A percentile compares a stretch with the other conserved stretches of the same genome.
These are phyloP conservation scores for Coenonympha glycerion DNA, from an alignment of 2,888 invertebrate species.

Conservation along the genomic window DNA sequence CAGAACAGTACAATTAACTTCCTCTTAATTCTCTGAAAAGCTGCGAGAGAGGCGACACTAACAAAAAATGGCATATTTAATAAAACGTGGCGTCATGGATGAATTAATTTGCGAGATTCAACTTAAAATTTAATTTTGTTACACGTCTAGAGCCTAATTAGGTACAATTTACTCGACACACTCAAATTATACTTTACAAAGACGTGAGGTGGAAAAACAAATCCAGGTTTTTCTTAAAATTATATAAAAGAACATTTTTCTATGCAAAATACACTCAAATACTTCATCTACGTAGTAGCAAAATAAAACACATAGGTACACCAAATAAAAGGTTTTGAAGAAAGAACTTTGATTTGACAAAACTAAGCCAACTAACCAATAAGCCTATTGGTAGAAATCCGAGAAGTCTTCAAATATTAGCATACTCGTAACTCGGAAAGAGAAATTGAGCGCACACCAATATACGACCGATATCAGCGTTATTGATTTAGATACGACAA, in stretches of 20 bases:
- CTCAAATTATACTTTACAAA: neutral
- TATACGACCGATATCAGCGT: slow-evolving; percentile 5
- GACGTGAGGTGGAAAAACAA: no score
- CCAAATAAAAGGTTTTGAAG: no score
- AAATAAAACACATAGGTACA: no score
- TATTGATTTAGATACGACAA: slow-evolving; percentile 27
- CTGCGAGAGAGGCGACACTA: neutral
- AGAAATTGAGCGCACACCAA: slow-evolving; percentile 3
- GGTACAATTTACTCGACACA: neutral
- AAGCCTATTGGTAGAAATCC: neutral
- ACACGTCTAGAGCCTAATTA: neutral
- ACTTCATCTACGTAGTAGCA: no score
- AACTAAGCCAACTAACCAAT: no score
- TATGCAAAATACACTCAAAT: no score
- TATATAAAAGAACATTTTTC: no score
- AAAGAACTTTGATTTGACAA: neutral
- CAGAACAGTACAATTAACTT: neutral
- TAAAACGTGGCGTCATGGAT: neutral
- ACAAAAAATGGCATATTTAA: slow-evolving; percentile 13
- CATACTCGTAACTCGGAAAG: slow-evolving; percentile 9
- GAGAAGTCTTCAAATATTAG: neutral
- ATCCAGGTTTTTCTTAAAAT: no score
- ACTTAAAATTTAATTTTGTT: slow-evolving; percentile 7
- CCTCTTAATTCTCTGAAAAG: slow-evolving; percentile 1
- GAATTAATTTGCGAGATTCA: slow-evolving; percentile 6